These are phyloP conservation scores for Catonia carolina DNA, from an alignment of 2,888 invertebrate genomes.

Conservation along the genomic window DNA sequence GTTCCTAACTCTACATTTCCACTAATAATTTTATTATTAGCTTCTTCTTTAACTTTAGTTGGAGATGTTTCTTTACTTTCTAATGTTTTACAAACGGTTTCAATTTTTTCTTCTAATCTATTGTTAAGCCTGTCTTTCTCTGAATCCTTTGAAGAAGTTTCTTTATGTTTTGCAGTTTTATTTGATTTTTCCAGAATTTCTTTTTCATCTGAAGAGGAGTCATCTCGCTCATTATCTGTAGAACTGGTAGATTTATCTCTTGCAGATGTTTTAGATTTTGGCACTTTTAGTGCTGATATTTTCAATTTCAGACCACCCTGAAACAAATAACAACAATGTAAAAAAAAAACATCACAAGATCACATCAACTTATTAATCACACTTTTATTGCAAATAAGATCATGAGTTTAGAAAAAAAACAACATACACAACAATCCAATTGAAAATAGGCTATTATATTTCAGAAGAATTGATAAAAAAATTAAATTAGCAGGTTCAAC, in stretches of 20 bases:
- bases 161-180: conserved; percentile 9
- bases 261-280: conserved; percentile 34
- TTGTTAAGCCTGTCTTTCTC: background rate
- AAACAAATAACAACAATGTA: conserved; percentile 24
- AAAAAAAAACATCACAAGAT: no score
- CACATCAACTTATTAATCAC: no score
- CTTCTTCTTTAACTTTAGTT: conserved; percentile 15
- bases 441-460: no score
- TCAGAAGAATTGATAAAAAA: no score
- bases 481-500: no score
- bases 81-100: background rate
- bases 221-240: conserved; percentile 27
- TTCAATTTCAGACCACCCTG: conserved; percentile 48
- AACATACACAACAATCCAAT: no score
- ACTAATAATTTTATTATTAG: conserved; percentile 1
- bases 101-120: background rate
- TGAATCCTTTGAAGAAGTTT: conserved; percentile 12
- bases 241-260: conserved; percentile 28
- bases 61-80: conserved; percentile 1
- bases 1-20: conserved; percentile 5
- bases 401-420: no score
- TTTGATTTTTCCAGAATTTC: conserved; percentile 40
- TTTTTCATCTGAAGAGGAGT: conserved; percentile 40
- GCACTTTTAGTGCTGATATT: conserved; percentile 45
- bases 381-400: no score